Base-by-base conservation (phyloP, 2,888 invertebrate species). In the Teleogryllus oceanicus region DNA sequence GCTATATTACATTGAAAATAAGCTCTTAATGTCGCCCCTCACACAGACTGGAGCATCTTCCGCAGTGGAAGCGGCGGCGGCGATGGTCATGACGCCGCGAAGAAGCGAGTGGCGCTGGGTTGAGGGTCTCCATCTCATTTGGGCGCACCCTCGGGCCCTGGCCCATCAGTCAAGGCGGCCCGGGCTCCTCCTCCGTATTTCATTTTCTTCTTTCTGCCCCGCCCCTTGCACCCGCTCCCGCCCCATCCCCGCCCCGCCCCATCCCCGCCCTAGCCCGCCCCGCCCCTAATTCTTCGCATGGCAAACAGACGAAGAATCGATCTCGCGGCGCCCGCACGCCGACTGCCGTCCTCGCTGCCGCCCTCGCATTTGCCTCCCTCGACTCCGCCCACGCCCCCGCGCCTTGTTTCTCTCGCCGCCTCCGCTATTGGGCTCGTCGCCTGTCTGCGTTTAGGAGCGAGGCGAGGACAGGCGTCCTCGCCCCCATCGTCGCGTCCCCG, bases 291-390 rank as follows among this genome's bases (percentile, higher is more conserved):
- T 62, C 62, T 62, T 62, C 62, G 62, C 62, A 62, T 62, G 62
- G 62, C 62, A 62, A 62, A 62, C 62, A 62, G 62, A 62, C 13
- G 62, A 62, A n/a, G 62, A 62, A 62, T 62, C 62, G 62, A 62
- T 62, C 62, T 62, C 5, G 62, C 62, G 13, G 62, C 62, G 62
- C 16, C 13, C 62, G n/a, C 62, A 13, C 62, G 62, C 62, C 62
- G 62, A 13, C 13, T 5, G 62, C 62, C n/a, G 13, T 62, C 16
- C 62, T 62, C 62, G n/a, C 13, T 5, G 62, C 62, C n/a, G 62
- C 62, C 37, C 37, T 37, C 37, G 37, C 37, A 37, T 37, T 37
- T 37, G 37, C 37, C 37, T 37, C 37, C 5, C 37, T 37, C 37
- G 37, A 37, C 37, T 37, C 37, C 37, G 37, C 37, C 37, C 37